A percentile compares a stretch with the other conserved stretches of the same genome.
Conservation (phyloP, 1,140 invertebrate genomes). For the Euwallacea similis region DNA sequence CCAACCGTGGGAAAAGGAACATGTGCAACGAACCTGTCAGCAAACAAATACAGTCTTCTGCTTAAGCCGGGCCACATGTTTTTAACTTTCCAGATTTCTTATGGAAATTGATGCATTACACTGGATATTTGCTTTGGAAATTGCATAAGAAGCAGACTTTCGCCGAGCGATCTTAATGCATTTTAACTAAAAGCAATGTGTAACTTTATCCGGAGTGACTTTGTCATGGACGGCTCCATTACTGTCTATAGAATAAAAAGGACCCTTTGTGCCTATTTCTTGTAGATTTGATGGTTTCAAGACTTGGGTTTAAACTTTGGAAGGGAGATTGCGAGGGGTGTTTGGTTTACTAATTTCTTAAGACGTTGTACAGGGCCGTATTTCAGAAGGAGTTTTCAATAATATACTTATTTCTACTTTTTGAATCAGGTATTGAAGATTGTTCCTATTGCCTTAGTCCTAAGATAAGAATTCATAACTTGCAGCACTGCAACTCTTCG, state of each 20-base stretch:
- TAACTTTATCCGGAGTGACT: constrained; percentile 9
- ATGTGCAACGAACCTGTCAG: constrained; percentile 29
- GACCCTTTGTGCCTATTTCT: not conserved
- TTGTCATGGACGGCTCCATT: constrained; percentile 14
- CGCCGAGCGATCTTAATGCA: too few species aligned
- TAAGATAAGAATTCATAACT: too few species aligned
- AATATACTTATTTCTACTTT: not conserved
- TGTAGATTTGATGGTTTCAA: constrained; percentile 4
- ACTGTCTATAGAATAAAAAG: constrained; percentile 14
- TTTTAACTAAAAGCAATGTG: too few species aligned
- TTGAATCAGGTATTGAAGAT: too few species aligned
- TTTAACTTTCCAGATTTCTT: constrained; percentile 7
- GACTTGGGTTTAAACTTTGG: constrained; percentile 13
- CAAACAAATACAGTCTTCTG: constrained; percentile 28
- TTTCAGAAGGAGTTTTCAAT: not conserved
- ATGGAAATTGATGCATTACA: not conserved
- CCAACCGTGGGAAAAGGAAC: constrained; percentile 32
- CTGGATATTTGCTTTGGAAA: not conserved
- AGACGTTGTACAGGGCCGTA: constrained; percentile 1
- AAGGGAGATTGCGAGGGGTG: constrained; percentile 14
- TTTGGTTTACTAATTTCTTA: constrained; percentile 12
- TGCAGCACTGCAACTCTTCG: too few species aligned
- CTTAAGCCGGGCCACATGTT: constrained; percentile 27
- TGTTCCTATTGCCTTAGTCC: too few species aligned
- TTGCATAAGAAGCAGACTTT: not conserved